Base-by-base conservation (phyloP, 2,888 invertebrate genomes). In the Drosophila putrida region DNA sequence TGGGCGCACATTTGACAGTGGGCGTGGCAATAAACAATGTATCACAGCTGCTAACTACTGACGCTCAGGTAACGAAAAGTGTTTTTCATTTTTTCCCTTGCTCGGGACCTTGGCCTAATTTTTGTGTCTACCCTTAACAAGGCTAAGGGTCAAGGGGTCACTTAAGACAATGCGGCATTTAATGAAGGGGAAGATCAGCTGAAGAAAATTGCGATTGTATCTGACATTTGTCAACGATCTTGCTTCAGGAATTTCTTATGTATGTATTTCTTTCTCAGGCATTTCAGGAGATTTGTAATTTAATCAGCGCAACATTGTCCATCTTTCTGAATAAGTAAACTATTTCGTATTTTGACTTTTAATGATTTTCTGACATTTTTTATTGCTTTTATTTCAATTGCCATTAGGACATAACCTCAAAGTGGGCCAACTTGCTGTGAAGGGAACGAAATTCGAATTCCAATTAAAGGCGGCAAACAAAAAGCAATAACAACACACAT, bases 81-180 rank as follows among this genome's bases (percentile, higher is more conserved):
- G 36, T 6, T 25, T 10, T 11, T n/a, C n/a, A 10, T 39, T 13
- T 13, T 43, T 10, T 74, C 82, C 88, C 88, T 74, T 53, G 80
- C 86, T 58, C 63, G 33, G 28, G 78, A 55, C 89, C 78, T 77
- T 87, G 82, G 74, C 84, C 88, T 66, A 89, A 73, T 82, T 78
- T 50, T 50, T 55, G 20, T 39, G 65, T 49, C 76, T 69, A 54
- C 51, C 54, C 72, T 63, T 75, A 74, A 78, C 65, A 61, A 75
- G 72, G 65, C 69, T 59, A 71, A 69, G 82, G 82, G 89, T 82
- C 82, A 82, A 78, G 82, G 85, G 82, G 89, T 78, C 82, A 89
- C 25, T 38, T 46, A 46, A 69, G 79, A 82, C 89, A 82, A 82
- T 89, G 85, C 49, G 35, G 4, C 43, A 39, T 63, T 69, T 89